Evolutionary conservation across 2,113 vertebrate species (phyloP), one percentile per base, ranked within the genome.

Genomic region (Micronisus gabar): DNA sequence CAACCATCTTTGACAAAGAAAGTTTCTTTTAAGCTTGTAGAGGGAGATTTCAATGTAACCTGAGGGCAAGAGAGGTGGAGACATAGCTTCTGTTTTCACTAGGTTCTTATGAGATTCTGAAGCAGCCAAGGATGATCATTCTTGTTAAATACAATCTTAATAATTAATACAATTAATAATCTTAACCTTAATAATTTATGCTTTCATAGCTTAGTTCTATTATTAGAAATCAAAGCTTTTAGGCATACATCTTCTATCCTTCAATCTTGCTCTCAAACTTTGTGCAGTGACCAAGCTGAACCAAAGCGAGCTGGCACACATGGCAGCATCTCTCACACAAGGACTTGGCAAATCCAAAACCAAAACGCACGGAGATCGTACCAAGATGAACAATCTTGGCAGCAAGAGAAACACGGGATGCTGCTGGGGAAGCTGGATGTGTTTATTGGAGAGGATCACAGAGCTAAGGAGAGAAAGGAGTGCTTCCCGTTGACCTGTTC

Each of bases 141-240:
- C 73, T 79, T 23, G 15, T 38, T 90, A 93, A 95, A 83, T 41
- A 85, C 32, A 47, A 47, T 34, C 80, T 96, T 90, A 96, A 97
- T 94, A 87, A 95, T 97, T 93, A 85, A 97, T 95, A 47, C 26
- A 93, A 93, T 87, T 90, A 96, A 94, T 97, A 96, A 85, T 71
- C 52, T 71, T 47, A 59, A 32, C 56, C 52, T 95, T 45, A 96
- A 93, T 95, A 96, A 95, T 96, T 94, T 30, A 96, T 41, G 47
- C 22, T 91, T 91, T 84, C 55, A 85, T 62, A 87, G 78, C 38
- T 96, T 79, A 47, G 41, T 74, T 74, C 93, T 86, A 40, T 87
- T 95, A 74, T 93, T 94, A 81, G 87, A 62, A 95, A 91, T 66
- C 27, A 32, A 81, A 76, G 59, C 21, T 91, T 85, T 84, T 43